Evolutionary conservation across 2,888 invertebrate species (phyloP), one percentile per base, ranked within the genome.

Genomic region (Quadriops clusia): DNA sequence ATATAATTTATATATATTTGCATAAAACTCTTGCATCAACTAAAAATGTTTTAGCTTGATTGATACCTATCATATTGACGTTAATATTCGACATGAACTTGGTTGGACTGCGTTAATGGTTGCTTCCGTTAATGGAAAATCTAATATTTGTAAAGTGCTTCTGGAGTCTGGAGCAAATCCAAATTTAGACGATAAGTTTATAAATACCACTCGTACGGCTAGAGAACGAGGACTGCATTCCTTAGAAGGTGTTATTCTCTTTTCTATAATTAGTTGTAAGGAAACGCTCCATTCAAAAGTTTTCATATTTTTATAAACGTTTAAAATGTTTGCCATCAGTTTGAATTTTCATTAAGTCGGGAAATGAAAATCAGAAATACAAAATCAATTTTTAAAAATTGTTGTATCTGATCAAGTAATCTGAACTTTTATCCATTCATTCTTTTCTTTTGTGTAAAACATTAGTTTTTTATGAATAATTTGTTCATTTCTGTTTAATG

Each of bases 101-200:
- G 91, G 91, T 28, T 91, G 91, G 90, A 86, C 85, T 8, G 73
- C 86, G 14, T 64, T 91, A 17, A 86, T 87, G 63, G 73, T 77
- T 27, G 90, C 90, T 17, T 79, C 82, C 6, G 78, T 87, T 18
- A 86, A 84, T 62, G 77, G 77, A 38, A 74, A 74, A 50, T 46
- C 63, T 9, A 67, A 68, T 10, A 68, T 68, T 33, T 69, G 79
- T 13, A 63, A 64, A 45, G 63, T 72, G 41, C 60, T 84, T 36
- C 54, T 83, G 31, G 63, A 70, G n/a, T 67, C 72, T 30, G 87
- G 87, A n/a, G 87, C 86, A 14, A 76, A 84, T 53, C 72, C 79
- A 2, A 79, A 89, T 60, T 49, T 74, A 17, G 74, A 69, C 23
- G 86, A 86, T 60, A 74, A 78, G 34, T 90, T 80, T 58, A 68